phyloP scores from a whole-genome alignment of 2,888 invertebrate species.

The Venustoraphidia nigricollis region DNA sequence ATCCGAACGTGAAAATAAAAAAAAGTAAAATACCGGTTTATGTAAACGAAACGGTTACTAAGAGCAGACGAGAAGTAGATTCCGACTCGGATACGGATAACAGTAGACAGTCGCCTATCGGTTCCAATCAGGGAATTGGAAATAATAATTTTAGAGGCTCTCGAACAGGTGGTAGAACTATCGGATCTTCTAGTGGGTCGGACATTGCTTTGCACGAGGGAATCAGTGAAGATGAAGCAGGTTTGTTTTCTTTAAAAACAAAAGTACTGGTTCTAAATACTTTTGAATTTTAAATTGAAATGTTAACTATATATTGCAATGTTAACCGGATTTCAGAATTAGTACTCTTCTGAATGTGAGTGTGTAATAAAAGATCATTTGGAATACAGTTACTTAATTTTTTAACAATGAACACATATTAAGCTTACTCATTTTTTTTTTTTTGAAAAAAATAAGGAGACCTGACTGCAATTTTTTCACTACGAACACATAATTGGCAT shows the following conservation, averaged over 20 bases:
- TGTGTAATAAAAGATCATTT: too few relatives aligned
- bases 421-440: too few relatives aligned
- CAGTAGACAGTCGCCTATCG: slow-evolving; percentile 21
- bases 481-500: too few relatives aligned
- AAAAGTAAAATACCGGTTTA: slow-evolving; percentile 32
- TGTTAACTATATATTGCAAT: background rate
- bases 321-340: too few relatives aligned
- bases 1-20: background rate
- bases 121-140: slow-evolving; percentile 19
- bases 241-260: slow-evolving; percentile 24
- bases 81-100: slow-evolving; percentile 31
- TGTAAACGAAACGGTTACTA: slow-evolving; percentile 20
- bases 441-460: too few relatives aligned
- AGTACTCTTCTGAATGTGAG: too few relatives aligned
- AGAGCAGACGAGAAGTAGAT: slow-evolving; percentile 15
- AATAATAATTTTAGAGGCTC: slow-evolving; percentile 19
- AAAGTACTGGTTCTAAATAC: background rate
- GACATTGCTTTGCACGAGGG: slow-evolving; percentile 46
- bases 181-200: slow-evolving; percentile 46
- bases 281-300: background rate
- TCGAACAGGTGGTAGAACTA: slow-evolving; percentile 23
- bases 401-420: too few relatives aligned
- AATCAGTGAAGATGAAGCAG: slow-evolving; percentile 45
- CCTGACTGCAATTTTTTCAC: too few relatives aligned
- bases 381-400: too few relatives aligned